A percentile compares a stretch with the other conserved stretches of the same genome.
Conservation (phyloP, 2,797 vertebrate species). For the Sparidentex hasta region DNA sequence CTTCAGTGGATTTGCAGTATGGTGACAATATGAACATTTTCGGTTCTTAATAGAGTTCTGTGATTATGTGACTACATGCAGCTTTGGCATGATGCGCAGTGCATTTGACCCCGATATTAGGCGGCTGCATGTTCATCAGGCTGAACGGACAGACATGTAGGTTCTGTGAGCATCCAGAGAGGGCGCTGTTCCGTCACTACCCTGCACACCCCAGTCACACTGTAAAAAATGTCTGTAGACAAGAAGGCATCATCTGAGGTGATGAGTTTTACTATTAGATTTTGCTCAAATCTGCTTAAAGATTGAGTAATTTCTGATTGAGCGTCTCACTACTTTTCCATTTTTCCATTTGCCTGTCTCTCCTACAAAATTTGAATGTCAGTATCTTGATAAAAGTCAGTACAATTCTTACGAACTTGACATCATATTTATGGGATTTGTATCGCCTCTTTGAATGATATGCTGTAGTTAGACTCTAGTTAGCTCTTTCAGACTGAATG, state of each 20-base stretch:
- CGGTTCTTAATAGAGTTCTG: background rate
- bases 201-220: conserved; percentile 13
- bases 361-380: background rate
- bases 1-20: background rate
- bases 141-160: background rate
- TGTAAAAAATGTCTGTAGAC: conserved; percentile 27
- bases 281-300: background rate
- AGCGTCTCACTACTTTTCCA: background rate
- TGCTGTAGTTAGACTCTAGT: conserved; percentile 3
- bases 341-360: background rate
- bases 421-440: background rate
- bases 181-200: conserved; percentile 71
- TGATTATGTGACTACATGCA: background rate
- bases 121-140: conserved; percentile 40
- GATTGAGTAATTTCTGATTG: background rate
- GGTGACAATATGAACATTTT: background rate
- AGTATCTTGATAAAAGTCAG: background rate
- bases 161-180: conserved; percentile 53
- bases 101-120: conserved; percentile 64
- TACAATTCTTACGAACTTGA: background rate
- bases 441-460: background rate
- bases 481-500: background rate
- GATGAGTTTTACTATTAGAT: background rate
- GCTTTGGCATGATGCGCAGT: conserved; percentile 18
- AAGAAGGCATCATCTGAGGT: background rate